Evolutionary conservation across 2,113 vertebrate genomes (phyloP).

Genomic region (Empidonax traillii): DNA sequence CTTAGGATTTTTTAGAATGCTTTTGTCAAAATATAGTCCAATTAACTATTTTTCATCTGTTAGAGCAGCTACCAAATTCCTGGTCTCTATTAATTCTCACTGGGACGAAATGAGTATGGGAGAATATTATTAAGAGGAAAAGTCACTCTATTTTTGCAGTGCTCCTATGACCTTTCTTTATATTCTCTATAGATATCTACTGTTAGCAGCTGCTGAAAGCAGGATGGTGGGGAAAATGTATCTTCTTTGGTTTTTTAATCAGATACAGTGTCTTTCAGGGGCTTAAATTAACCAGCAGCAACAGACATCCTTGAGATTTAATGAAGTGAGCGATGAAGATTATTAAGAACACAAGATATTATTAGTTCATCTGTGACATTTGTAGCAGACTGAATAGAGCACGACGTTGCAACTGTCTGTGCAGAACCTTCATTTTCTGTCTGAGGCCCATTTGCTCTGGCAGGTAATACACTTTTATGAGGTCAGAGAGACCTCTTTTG

Average conservation of each 20-base stretch:
- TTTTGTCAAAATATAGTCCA: neutral
- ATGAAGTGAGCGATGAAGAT: neutral
- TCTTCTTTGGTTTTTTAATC: neutral
- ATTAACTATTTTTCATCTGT: neutral
- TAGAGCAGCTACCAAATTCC: neutral
- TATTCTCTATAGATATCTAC: neutral
- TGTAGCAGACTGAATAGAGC: neutral
- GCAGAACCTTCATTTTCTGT: neutral
- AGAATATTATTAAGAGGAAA: neutral
- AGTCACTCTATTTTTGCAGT: neutral
- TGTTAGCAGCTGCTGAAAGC: neutral
- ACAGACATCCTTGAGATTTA: neutral
- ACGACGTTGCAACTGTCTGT: fast-evolving
- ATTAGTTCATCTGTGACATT: neutral
- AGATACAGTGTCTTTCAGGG: neutral
- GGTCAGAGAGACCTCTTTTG: neutral
- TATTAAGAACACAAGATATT: neutral
- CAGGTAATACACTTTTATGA: neutral
- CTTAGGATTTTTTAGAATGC: neutral
- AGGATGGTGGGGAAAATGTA: neutral
- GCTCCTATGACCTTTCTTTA: neutral
- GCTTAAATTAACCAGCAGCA: neutral
- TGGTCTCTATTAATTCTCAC: neutral
- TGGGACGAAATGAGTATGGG: neutral
- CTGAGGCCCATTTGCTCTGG: neutral